phyloP scores from a whole-genome alignment of 2,797 vertebrate genomes.

The Hyperoplus immaculatus region DNA sequence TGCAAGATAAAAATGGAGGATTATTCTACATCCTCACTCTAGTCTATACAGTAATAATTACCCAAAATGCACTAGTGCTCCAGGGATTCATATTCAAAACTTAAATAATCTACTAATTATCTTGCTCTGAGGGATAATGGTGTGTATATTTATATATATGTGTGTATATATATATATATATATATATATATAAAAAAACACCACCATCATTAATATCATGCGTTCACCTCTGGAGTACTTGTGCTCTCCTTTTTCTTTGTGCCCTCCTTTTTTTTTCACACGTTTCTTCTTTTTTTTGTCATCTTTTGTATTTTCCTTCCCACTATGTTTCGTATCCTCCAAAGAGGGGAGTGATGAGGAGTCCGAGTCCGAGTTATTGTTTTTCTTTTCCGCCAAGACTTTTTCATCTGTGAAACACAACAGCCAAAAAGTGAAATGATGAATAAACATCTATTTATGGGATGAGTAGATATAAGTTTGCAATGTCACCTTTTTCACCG shows the following conservation, averaged over 20 bases:
- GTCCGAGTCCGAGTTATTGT: slow-evolving; percentile 68
- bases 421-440: not conserved
- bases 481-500: slow-evolving; percentile 56
- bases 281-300: slow-evolving; percentile 58
- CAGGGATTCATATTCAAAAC: not conserved
- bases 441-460: not conserved
- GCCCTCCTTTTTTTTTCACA: slow-evolving; percentile 32
- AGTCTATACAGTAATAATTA: not conserved
- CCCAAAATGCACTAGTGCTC: not conserved
- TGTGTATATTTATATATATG: too few species aligned
- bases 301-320: slow-evolving; percentile 20
- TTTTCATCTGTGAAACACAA: slow-evolving; percentile 47
- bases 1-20: slow-evolving; percentile 21
- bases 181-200: too few species aligned
- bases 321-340: slow-evolving; percentile 67
- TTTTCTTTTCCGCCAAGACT: slow-evolving; percentile 18
- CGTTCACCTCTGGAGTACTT: slow-evolving; percentile 61
- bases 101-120: not conserved
- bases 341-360: slow-evolving; percentile 82
- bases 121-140: not conserved
- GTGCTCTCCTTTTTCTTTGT: slow-evolving; percentile 31
- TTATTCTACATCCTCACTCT: not conserved
- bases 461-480: not conserved
- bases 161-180: too few species aligned
- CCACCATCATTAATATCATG: not conserved